Percentiles rank a stretch among this genome's conserved stretches.
phyloP scores from a whole-genome alignment of 2,797 vertebrate genomes.

The Danio tinwini region DNA sequence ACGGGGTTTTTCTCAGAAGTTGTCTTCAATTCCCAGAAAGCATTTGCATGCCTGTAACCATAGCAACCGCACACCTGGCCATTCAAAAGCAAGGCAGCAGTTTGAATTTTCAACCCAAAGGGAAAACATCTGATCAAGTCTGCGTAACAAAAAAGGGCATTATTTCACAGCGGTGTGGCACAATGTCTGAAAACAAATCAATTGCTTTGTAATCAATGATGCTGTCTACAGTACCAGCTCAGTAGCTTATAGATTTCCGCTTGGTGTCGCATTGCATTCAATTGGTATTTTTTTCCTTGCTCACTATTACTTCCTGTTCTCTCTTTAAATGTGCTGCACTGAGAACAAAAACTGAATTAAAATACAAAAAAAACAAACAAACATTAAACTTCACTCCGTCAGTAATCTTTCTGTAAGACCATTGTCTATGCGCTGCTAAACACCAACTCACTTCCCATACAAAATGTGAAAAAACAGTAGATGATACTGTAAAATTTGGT shows the following conservation, averaged over 20 bases:
- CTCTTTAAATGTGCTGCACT: not conserved
- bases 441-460: not conserved
- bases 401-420: not conserved
- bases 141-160: not conserved
- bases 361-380: not conserved
- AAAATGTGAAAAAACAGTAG: not conserved
- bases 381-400: not conserved
- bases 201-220: not conserved
- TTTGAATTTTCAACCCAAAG: slow-evolving; percentile 18
- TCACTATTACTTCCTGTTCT: not conserved
- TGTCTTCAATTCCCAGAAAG: slow-evolving; percentile 2
- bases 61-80: slow-evolving; percentile 18
- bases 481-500: not conserved
- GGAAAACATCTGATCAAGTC: not conserved
- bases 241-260: not conserved
- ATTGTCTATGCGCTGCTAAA: not conserved
- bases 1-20: slow-evolving; percentile 9
- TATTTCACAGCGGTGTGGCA: not conserved
- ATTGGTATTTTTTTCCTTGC: not conserved
- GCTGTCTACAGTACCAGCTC: not conserved
- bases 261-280: not conserved
- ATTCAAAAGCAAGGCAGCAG: not conserved
- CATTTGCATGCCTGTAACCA: not conserved
- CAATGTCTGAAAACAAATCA: not conserved
- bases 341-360: not conserved